Base-by-base conservation (phyloP, 1,140 invertebrate species). In the Liolophura sinensis region DNA sequence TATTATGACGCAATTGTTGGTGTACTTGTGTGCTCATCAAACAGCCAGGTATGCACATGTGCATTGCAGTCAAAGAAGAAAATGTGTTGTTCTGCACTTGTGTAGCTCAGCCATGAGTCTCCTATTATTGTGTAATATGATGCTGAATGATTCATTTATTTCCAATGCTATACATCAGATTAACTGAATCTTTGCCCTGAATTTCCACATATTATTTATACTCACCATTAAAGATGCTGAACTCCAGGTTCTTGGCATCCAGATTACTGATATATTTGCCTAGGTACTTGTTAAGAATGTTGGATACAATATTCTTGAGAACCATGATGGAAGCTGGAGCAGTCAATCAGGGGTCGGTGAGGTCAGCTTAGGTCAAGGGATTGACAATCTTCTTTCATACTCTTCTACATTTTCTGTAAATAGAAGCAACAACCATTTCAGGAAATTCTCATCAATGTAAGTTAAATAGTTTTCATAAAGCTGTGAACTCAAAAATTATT, bases 241-340 rank as follows among this genome's bases (percentile, higher is more conserved):
- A 88, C 77, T 92, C 92, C 22, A 94, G 87, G 76, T 92, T 91
- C 84, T 92, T 91, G 6, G 91, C 91, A 76, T 93, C 91, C 57
- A 94, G 82, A 79, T 93, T 91, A 77, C 92, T 89, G 5, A 94
- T 89, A 77, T 93, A 94, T 80, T 91, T 91, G 46, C 92, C 92
- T 58, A 93, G 85, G 67, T 92, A 89, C 69, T 90, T 89, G 84
- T 93, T 93, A 9, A 94, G 83, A 69, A 93, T 85, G 58, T 90
- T 89, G 49, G 92, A 91, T 52, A 93, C 90, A 11, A 91, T 89
- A 70, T 91, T 89, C 85, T 94, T 91, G 79, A 93, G 82, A 81
- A 84, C 83, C 49, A 15, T 72, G 47, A 22, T n/a, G n/a, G n/a
- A n/a, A n/a, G n/a, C n/a, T n/a, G n/a, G n/a, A n/a, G n/a, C n/a